Base-by-base conservation (phyloP, 2,888 invertebrate genomes). In the Acanthosoma haemorrhoidale region DNA sequence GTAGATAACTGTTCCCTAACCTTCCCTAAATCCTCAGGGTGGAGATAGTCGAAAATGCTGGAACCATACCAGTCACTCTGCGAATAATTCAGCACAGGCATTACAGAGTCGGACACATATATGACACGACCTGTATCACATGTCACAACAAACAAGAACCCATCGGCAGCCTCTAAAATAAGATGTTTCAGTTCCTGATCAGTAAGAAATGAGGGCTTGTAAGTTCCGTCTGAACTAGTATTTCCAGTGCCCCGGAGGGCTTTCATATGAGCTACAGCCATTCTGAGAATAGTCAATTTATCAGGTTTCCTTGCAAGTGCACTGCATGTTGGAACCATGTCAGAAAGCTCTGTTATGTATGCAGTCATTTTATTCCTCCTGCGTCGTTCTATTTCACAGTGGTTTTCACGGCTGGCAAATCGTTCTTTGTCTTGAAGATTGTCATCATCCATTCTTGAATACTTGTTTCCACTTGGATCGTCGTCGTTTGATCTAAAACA, bases 201-300 rank as follows among this genome's bases (percentile, higher is more conserved):
- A 69, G 98, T 98, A 73, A 99, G 85, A 81, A 99, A 99, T 13
- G 97, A 97, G 21, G 99, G 99, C 79, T 98, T 98, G 82, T 96
- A 99, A 3, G 96, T 92, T 66, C 96, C 96, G 82, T 97, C 96
- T 57, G 90, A 89, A 75, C 91, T 92, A n/a, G 96, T 96, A 80
- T 97, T 96, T 51, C 96, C 96, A 38, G 96, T 96, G 75, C 94
- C 97, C 85, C 96, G 86, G 71, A 98, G 86, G 68, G 92, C 92
- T 84, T 98, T 97, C 98, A 99, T 99, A 81, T 99, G 98, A 18
- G 97, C 96, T 72, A 99, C 98, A 60, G 99, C 98, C 98, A 99
- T 98, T 78, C 99, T 88, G 73, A 99, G 87, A 80, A 99, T 98
- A 77, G 98, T 99, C 74, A 99, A 87, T 82, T 99, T 99, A 85